Evolutionary conservation across 2,797 vertebrate species (phyloP).

Genomic region (Acomys russatus): DNA sequence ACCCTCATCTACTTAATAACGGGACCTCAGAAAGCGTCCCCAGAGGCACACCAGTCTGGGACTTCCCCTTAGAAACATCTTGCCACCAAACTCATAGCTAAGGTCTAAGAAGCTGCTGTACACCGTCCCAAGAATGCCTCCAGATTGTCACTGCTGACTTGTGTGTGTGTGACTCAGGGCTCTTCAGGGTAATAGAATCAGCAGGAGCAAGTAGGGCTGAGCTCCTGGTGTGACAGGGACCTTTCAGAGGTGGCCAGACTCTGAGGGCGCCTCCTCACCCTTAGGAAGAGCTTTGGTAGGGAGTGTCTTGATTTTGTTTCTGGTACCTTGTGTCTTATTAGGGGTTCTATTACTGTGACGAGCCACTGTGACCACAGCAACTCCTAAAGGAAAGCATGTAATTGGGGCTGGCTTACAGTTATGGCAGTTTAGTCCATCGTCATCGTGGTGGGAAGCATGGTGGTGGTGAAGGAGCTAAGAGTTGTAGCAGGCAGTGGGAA

Average conservation of each 20-base stretch:
- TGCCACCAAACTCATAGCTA: neutral
- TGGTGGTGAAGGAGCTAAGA: neutral
- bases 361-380: neutral
- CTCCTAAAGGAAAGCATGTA: neutral
- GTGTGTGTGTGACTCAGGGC: neutral
- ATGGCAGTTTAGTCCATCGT: neutral
- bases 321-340: neutral
- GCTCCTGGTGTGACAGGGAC: neutral
- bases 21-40: neutral
- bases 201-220: neutral
- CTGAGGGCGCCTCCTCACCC: neutral
- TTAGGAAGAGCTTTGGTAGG: neutral
- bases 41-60: neutral
- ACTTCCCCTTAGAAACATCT: neutral
- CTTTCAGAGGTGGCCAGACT: neutral
- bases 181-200: neutral
- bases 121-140: neutral
- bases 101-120: neutral
- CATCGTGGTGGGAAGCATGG: neutral
- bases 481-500: neutral
- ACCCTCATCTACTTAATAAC: neutral
- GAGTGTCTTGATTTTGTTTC: neutral
- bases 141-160: neutral
- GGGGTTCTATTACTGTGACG: neutral
- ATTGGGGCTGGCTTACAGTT: neutral